Evolutionary conservation across 2,888 invertebrate species (phyloP).

Genomic region (Apamea epomidion): DNA sequence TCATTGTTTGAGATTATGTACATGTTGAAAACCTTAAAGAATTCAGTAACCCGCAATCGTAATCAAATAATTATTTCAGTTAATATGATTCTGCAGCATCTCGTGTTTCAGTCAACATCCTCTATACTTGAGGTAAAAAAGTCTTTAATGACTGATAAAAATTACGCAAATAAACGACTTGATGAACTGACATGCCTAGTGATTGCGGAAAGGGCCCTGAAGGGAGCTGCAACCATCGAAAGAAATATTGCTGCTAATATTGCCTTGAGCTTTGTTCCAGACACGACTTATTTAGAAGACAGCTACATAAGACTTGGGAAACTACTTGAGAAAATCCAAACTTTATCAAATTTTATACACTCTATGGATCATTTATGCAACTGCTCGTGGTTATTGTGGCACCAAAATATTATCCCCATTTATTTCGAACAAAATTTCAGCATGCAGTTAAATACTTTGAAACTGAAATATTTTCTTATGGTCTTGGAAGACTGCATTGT

Average conservation of each 20-base stretch:
- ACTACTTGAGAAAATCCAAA: slow-evolving; percentile 92
- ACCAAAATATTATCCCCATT: slow-evolving; percentile 93
- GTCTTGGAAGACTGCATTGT: slow-evolving; percentile 85
- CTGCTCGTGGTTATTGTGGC: slow-evolving; percentile 95
- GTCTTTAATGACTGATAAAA: slow-evolving; percentile 91
- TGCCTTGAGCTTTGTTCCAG: slow-evolving; percentile 92
- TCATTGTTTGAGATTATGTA: slow-evolving; percentile 95
- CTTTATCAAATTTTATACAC: slow-evolving; percentile 91
- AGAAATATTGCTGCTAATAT: slow-evolving; percentile 92
- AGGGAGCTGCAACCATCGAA: slow-evolving; percentile 92
- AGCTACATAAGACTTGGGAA: slow-evolving; percentile 91
- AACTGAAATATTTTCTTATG: slow-evolving; percentile 89
- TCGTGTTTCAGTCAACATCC: slow-evolving; percentile 93
- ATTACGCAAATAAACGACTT: slow-evolving; percentile 92
- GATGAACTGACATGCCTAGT: slow-evolving; percentile 94
- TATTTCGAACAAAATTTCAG: slow-evolving; percentile 94
- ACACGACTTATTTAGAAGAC: slow-evolving; percentile 91
- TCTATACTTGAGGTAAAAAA: slow-evolving; percentile 93
- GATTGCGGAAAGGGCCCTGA: slow-evolving; percentile 92
- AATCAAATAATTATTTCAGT: slow-evolving; percentile 93
- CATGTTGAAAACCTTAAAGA: slow-evolving; percentile 94
- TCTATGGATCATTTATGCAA: slow-evolving; percentile 92
- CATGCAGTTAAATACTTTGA: slow-evolving; percentile 92
- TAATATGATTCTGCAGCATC: slow-evolving; percentile 94
- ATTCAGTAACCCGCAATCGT: slow-evolving; percentile 92